Base-by-base conservation (phyloP, 2,888 invertebrate genomes). In the Pollenia labialis region DNA sequence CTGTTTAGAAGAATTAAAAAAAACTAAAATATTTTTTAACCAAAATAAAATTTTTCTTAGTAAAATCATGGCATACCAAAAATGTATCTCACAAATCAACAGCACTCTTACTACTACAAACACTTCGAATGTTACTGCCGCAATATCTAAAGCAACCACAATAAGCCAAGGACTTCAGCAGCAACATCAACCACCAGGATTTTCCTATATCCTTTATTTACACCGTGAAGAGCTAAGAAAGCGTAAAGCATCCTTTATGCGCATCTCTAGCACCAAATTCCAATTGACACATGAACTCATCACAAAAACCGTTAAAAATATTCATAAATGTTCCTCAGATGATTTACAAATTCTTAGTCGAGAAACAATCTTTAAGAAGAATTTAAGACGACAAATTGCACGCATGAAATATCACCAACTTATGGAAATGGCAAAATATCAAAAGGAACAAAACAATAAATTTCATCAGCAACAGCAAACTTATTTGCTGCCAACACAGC, bases 221-320 rank as follows among this genome's bases (percentile, higher is more conserved):
- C 80, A 81, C 18, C 52, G 44, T 23, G 44, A 76, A 75, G 71
- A 80, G 12, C 2, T 81, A 16, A 69, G 50, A 52, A 85, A 56
- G 44, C 85, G 80, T 16, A 75, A 69, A 10, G 2, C 14, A 16
- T n/a, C 74, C 0, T 44, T 0, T 42, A 71, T 75, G 18, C 32
- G 32, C 23, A 52, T 74, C 2, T 32, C 68, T 9, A 18, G 12
- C 9, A 58, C 75, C 12, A 85, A 85, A 72, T 23, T 54, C 8
- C 16, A 52, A 18, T 66, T 85, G 18, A 85, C 81, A 32, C 42
- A 72, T n/a, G 46, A 72, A 46, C 69, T 85, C 42, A 77, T 77
- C 18, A 40, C 44, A 11, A 81, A 76, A 18, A 75, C 62, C 23
- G 23, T 75, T n/a, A 54, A 62, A 48, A 69, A 56, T 69, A 69